Conservation (phyloP, 2,113 vertebrate species). For the Bos indicus region DNA sequence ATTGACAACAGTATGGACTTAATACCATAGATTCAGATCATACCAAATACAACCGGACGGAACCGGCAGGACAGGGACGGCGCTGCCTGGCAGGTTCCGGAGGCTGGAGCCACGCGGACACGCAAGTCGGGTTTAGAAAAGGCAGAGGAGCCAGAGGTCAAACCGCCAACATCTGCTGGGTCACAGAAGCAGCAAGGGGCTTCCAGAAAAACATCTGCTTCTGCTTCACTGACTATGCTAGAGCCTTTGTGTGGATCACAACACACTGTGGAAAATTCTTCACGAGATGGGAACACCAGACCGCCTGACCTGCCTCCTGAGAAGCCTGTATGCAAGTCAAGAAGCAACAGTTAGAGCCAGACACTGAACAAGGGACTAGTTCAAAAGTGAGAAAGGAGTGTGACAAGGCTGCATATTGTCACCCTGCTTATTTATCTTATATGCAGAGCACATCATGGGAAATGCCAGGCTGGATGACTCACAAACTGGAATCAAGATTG, state of each 20-base stretch:
- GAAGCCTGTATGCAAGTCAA: neutral
- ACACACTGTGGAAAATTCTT: neutral
- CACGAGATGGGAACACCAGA: rapidly evolving
- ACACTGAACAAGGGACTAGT: neutral
- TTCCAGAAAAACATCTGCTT: neutral
- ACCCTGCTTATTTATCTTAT: neutral
- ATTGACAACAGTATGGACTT: neutral
- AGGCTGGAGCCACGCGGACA: rapidly evolving
- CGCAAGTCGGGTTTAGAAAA: neutral
- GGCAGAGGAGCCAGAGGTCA: neutral
- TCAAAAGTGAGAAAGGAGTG: neutral
- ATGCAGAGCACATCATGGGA: neutral
- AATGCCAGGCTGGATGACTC: neutral
- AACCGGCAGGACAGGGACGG: neutral
- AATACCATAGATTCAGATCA: neutral
- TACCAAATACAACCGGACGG: neutral
- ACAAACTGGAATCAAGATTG: neutral
- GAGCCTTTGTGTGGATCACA: neutral
- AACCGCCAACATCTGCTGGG: neutral
- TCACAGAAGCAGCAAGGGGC: neutral
- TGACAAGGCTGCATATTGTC: rapidly evolving
- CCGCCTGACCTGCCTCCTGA: neutral
- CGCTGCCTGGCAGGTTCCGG: neutral
- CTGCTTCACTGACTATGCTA: neutral
- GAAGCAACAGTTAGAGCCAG: neutral